A percentile compares a stretch with the other conserved stretches of the same genome.
Evolutionary conservation across 1,140 invertebrate genomes (phyloP).

Genomic region (Gonioctena quinquepunctata): DNA sequence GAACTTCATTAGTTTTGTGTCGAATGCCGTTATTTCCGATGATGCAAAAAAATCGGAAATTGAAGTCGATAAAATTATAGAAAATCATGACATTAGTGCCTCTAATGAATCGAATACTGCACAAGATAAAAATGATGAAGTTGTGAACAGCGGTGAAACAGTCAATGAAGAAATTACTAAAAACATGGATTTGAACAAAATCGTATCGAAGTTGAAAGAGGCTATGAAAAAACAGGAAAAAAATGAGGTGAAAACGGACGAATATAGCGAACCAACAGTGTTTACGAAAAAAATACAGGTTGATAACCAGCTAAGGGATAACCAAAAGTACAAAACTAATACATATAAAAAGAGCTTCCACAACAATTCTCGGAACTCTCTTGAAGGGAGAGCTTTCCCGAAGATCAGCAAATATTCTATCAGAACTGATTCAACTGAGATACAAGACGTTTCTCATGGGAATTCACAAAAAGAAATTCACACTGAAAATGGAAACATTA

Average conservation of each 20-base stretch:
- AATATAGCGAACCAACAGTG: neutral
- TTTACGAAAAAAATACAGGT: neutral
- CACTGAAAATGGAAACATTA: neutral
- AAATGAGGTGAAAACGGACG: slow-evolving; percentile 4
- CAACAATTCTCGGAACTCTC: slow-evolving; percentile 10
- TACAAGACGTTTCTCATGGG: no score
- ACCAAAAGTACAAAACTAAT: slow-evolving; percentile 10
- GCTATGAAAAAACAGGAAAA: slow-evolving; percentile 49
- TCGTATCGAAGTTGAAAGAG: slow-evolving; percentile 52
- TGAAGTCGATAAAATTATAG: no score
- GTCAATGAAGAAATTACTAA: slow-evolving; percentile 4
- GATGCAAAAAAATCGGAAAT: neutral
- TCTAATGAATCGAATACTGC: no score
- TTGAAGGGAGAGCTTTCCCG: no score
- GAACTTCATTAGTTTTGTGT: slow-evolving; percentile 28
- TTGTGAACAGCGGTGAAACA: neutral
- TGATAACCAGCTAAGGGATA: neutral
- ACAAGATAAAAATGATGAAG: neutral
- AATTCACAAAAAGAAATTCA: no score
- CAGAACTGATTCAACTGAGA: no score
- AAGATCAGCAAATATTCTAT: slow-evolving; percentile 5
- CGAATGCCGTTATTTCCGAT: neutral
- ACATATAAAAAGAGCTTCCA: neutral
- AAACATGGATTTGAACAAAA: slow-evolving; percentile 50
- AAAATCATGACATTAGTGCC: no score